Base-by-base conservation (phyloP, 2,888 invertebrate species). In the Lacanobia wlatinum region DNA sequence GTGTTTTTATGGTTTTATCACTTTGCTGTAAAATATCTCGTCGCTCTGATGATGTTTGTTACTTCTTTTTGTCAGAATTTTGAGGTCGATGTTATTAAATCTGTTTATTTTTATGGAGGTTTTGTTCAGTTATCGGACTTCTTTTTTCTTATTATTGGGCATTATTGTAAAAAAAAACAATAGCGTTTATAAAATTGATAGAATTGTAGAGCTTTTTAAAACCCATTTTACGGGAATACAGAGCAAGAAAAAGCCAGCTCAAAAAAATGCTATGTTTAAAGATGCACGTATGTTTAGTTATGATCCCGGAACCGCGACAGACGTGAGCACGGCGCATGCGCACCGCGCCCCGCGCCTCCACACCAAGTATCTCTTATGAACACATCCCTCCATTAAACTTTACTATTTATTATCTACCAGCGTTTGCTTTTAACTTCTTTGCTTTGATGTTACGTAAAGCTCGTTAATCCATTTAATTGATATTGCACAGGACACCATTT, bases 291-390 rank as follows among this genome's bases (percentile, higher is more conserved):
- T 66, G 70, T 76, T 71, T 72, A 74, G 76, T 79, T 79, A 78
- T 70, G 78, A 82, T 76, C 77, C 87, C 84, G 86, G 85, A 85
- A 85, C 84, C 62, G 76, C 70, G 76, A 67, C 79, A 73, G 79
- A 84, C 75, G 73, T 78, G 85, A 73, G 81, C 81, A 63, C 70
- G 50, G 83, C 80, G 69, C 81, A 85, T 85, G 87, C 84, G 85
- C 78, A 72, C 73, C 52, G 65, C 34, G 34, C 34, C 6, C 6
- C 34, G 28, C 6, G 34, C 73, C 73, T 52, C 81, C 72, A 78
- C 77, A 77, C 69, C 73, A 74, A 84, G 83, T 74, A 84, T 83
- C 79, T 80, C 86, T 70, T 79, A 83, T 43, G 53, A 70, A 66
- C 84, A 82, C 86, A 82, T 85, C 73, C 80, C 64, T 72, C 70